Conservation (phyloP, 2,888 invertebrate species). For the Agrotis exclamationis region DNA sequence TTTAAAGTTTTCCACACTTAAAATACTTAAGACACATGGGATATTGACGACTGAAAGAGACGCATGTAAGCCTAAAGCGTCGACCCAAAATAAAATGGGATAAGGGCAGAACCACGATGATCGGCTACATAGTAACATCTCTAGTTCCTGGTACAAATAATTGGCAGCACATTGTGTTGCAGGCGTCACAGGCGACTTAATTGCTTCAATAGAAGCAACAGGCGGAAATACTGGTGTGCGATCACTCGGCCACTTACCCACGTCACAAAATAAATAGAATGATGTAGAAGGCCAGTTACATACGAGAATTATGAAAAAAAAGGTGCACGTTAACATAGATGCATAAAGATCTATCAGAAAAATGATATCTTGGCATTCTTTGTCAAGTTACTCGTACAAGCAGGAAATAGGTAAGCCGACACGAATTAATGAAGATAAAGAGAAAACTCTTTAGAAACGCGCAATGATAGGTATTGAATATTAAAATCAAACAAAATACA, state of each 20-base stretch:
- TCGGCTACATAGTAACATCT: neutral
- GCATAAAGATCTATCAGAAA: neutral
- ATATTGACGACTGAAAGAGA: neutral
- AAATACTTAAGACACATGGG: too few relatives aligned
- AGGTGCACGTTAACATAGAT: neutral
- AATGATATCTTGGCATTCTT: too few relatives aligned
- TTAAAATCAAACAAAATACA: too few relatives aligned
- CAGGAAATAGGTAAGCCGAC: neutral
- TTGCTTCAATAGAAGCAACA: conserved; percentile 29
- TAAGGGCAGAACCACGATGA: neutral
- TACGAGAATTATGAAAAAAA: neutral
- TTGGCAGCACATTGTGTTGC: conserved; percentile 8
- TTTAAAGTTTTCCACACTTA: too few relatives aligned
- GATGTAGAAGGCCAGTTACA: neutral
- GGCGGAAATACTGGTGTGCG: conserved; percentile 1
- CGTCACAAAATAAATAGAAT: neutral
- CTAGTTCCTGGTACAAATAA: conserved; percentile 2
- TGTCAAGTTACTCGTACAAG: neutral
- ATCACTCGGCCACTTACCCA: neutral
- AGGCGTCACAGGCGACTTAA: conserved; percentile 14
- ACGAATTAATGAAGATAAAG: neutral
- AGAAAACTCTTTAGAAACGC: too few relatives aligned
- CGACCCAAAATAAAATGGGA: neutral
- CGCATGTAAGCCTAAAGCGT: neutral
- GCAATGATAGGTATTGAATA: too few relatives aligned